A percentile compares a stretch with the other conserved stretches of the same genome.
phyloP scores from a whole-genome alignment of 53 echinoderm and acorn worm species.

The Glandiceps talaboti region DNA sequence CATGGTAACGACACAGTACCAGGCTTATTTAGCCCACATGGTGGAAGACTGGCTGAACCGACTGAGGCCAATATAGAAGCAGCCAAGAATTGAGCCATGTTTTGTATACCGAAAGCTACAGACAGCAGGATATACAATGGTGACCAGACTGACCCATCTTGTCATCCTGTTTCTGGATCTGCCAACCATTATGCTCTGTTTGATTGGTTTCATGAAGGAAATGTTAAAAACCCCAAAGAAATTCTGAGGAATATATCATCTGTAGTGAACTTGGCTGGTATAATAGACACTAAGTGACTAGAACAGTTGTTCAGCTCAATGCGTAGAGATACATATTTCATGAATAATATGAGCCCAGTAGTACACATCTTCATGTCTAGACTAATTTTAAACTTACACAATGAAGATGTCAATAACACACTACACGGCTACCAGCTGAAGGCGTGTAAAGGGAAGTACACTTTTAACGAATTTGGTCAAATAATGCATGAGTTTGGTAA shows the following conservation, averaged over 20 bases:
- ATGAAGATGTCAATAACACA: background rate
- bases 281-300: too few relatives aligned
- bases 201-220: too few relatives aligned
- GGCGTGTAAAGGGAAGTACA: background rate
- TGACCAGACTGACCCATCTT: background rate
- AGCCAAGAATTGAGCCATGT: background rate
- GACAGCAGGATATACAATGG: background rate
- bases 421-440: background rate
- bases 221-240: too few relatives aligned
- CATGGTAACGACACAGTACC: background rate
- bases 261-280: too few relatives aligned
- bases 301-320: too few relatives aligned
- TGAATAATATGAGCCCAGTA: too few relatives aligned
- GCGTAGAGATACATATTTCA: too few relatives aligned
- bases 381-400: too few relatives aligned
- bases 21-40: background rate
- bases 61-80: background rate
- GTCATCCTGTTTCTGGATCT: background rate
- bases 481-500: background rate
- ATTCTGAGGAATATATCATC: too few relatives aligned
- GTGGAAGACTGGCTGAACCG: background rate
- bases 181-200: too few relatives aligned
- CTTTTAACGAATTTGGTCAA: background rate
- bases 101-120: background rate
- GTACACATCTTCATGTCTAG: too few relatives aligned